Evolutionary conservation across 2,888 invertebrate species (phyloP).

Genomic region (Pomacea canaliculata): DNA sequence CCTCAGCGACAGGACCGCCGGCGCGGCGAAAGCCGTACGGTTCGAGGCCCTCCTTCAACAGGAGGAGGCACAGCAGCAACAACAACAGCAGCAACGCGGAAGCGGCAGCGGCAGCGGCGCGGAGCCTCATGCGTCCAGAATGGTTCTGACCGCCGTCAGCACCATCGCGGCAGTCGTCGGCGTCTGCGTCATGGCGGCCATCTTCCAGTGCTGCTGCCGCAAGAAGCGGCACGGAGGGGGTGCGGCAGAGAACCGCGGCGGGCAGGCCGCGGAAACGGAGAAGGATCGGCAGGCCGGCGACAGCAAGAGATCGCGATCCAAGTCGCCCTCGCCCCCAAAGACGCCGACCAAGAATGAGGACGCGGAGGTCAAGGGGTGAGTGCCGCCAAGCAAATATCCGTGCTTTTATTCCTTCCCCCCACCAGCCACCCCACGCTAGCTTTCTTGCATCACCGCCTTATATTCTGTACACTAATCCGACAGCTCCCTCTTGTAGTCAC

Average conservation of each 20-base stretch:
- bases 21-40: background rate
- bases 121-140: constrained; percentile 32
- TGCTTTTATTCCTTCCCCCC: background rate
- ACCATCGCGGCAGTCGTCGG: constrained; percentile 51
- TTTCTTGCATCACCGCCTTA: background rate
- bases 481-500: no score
- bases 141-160: constrained; percentile 46
- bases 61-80: background rate
- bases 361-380: constrained; percentile 12
- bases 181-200: constrained; percentile 53
- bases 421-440: background rate
- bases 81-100: background rate
- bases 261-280: constrained; percentile 20
- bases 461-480: no score
- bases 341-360: constrained; percentile 1
- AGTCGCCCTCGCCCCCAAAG: constrained; percentile 27
- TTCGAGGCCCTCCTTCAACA: background rate
- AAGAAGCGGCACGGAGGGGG: constrained; percentile 33
- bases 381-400: no score
- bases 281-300: constrained; percentile 20
- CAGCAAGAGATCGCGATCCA: constrained; percentile 31
- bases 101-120: constrained; percentile 4
- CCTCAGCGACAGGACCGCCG: background rate
- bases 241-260: constrained; percentile 4
- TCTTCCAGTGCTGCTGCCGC: constrained; percentile 61